Evolutionary conservation across 2,797 vertebrate species (phyloP).

Genomic region (Lerista edwardsae): DNA sequence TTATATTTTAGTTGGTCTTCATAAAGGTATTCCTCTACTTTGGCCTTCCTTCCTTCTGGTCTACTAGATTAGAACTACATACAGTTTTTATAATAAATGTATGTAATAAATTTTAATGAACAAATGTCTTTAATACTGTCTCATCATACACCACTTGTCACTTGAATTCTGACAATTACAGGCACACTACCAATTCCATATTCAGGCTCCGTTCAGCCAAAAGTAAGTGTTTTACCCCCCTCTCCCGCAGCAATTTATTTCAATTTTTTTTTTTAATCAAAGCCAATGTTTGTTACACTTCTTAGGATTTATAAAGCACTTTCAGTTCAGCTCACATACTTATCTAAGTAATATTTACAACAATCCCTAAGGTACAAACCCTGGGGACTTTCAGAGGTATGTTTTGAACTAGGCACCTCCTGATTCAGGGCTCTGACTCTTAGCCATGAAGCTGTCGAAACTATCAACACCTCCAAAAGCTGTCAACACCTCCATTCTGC

Average conservation of each 20-base stretch:
- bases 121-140: background rate
- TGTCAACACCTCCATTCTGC: no score
- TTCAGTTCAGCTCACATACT: background rate
- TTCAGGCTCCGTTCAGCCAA: background rate
- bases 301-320: background rate
- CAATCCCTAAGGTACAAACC: no score
- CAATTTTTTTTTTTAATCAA: no score
- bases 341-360: background rate
- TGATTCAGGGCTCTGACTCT: background rate
- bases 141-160: conserved; percentile 6
- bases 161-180: conserved; percentile 25
- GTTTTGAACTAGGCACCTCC: background rate
- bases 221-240: background rate
- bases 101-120: no score
- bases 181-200: background rate
- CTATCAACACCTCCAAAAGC: no score
- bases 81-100: no score
- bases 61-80: no score
- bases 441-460: no score
- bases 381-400: background rate
- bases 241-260: no score
- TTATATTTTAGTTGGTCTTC: no score
- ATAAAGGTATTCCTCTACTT: no score
- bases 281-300: background rate
- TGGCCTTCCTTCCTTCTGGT: no score